phyloP scores from a whole-genome alignment of 2,888 invertebrate genomes.

The Hipparchia sbordonii region DNA sequence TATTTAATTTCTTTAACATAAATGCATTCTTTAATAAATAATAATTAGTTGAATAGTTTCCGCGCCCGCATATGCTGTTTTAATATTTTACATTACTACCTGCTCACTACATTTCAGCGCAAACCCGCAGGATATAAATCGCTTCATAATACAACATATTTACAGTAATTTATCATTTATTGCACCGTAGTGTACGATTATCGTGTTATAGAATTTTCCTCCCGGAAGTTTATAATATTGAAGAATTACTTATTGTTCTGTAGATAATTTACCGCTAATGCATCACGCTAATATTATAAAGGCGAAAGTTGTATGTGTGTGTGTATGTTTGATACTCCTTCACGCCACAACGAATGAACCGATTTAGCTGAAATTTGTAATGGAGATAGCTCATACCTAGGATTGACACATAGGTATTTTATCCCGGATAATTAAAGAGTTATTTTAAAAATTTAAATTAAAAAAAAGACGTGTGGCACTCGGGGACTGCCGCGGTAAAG shows the following conservation, averaged over 20 bases:
- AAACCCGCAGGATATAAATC: conserved; percentile 2
- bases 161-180: background rate
- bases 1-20: background rate
- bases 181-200: background rate
- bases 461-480: no score
- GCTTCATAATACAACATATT: background rate
- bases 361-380: no score
- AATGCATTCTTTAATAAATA: background rate
- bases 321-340: no score
- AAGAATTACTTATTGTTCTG: background rate
- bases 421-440: no score
- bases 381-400: no score
- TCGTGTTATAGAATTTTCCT: conserved; percentile 2
- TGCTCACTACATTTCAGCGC: background rate
- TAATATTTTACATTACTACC: conserved; percentile 1
- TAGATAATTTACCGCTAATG: no score
- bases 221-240: conserved; percentile 1
- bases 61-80: conserved; percentile 1
- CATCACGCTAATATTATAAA: no score
- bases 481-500: no score
- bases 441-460: no score
- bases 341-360: no score
- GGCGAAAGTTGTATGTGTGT: no score
- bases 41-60: background rate
- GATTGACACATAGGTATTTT: no score